These are phyloP conservation scores for Macaria liturata DNA, from an alignment of 2,888 invertebrate genomes.

Conservation along the genomic window DNA sequence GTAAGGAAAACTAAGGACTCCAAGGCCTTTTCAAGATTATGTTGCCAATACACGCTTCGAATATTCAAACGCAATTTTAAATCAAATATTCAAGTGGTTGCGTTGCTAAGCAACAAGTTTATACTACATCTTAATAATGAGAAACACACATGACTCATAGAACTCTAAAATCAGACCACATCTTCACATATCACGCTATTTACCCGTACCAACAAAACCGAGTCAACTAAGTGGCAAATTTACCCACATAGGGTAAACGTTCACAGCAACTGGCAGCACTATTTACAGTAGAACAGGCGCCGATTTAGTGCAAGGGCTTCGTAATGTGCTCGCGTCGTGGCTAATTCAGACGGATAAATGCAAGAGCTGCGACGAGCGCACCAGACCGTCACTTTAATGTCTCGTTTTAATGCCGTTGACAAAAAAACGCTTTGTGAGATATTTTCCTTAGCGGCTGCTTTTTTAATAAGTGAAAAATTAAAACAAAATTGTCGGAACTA, in stretches of 20 bases:
- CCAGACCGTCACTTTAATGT: slow-evolving; percentile 46
- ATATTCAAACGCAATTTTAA: no score
- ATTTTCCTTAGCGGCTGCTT: no score
- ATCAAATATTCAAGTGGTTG: no score
- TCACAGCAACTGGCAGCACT: slow-evolving; percentile 3
- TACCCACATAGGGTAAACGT: background rate
- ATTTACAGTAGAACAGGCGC: slow-evolving; percentile 39
- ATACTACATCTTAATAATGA: no score
- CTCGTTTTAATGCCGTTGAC: slow-evolving; percentile 48
- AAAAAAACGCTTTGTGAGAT: slow-evolving; percentile 22
- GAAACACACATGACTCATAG: no score
- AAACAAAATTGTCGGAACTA: no score
- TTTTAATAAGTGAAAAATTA: no score
- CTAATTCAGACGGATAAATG: slow-evolving; percentile 65
- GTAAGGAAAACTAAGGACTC: slow-evolving; percentile 1
- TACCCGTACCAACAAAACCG: no score
- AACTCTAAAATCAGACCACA: no score
- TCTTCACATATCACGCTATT: no score
- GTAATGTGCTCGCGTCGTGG: slow-evolving; percentile 58
- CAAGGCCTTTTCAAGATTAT: slow-evolving; percentile 5
- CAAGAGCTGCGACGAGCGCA: slow-evolving; percentile 48
- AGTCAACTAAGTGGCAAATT: no score
- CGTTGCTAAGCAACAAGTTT: no score
- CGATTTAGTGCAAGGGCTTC: slow-evolving; percentile 58
- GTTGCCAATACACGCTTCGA: background rate